Base-by-base conservation (phyloP, 1,140 invertebrate species). In the Heterodera schachtii region DNA sequence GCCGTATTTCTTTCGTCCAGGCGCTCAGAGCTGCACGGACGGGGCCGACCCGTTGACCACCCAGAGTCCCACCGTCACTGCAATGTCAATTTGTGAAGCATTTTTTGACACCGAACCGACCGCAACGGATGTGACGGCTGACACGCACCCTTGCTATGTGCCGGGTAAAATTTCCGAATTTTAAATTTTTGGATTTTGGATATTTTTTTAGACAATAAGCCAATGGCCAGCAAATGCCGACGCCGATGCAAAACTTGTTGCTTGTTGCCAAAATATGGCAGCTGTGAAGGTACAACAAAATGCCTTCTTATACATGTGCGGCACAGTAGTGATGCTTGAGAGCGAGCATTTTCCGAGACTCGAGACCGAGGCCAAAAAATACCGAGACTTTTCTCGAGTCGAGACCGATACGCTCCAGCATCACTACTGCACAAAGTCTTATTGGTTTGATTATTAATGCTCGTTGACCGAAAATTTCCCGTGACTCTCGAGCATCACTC, bases 161-260 rank as follows among this genome's bases (percentile, higher is more conserved):
- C 57, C 57, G 44, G 41, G 43, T 66, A 57, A n/a, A 19, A 41
- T 52, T 47, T 31, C 31, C 31, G 31, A 31, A 41, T 75, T 75
- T 75, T 57, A 73, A 73, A 73, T 74, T 31, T 52, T 21, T 21
- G 31, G 47, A 8, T 13, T 9, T 74, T 41, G 21, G n/a, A 31
- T 31, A 31, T 31, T 31, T 74, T 31, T 74, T 31, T 41, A 76
- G 75, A 57, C 66, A 57, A 76, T 41, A 76, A 64, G 41, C 41
- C 66, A n/a, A 43, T 44, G 57, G 57, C 75, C 57, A 76, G 75
- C 66, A 76, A 66, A 44, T 76, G 75, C 44, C 16, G 75, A 57
- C 57, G n/a, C 19, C 57, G 75, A 19, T 76, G 75, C 44, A 76
- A 57, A 76, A 76, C 75, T 16, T 76, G 75, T 44, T 76, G 75